A percentile compares a stretch with the other conserved stretches of the same genome.
phyloP scores from a whole-genome alignment of 92 coral and sea anemone species.

The Heliopora coerulea region DNA sequence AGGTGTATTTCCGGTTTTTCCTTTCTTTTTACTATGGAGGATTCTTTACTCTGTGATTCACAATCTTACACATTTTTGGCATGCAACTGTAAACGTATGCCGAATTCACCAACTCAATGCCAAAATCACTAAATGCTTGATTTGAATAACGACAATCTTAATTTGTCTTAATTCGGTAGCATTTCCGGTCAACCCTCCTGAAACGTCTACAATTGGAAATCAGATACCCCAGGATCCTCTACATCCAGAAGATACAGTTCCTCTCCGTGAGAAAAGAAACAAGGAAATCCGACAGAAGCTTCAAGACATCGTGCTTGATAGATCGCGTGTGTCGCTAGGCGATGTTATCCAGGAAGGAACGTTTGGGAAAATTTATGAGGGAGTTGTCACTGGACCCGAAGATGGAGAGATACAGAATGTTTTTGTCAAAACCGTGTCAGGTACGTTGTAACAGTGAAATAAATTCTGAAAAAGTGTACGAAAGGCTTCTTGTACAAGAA shows the following conservation, averaged over 20 bases:
- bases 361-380: conserved; percentile 91
- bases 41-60: too few relatives aligned
- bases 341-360: conserved; percentile 90
- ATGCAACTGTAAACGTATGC: too few relatives aligned
- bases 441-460: too few relatives aligned
- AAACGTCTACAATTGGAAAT: conserved; percentile 36
- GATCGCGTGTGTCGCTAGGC: conserved; percentile 88
- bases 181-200: conserved; percentile 7
- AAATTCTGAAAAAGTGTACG: too few relatives aligned
- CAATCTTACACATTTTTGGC: too few relatives aligned
- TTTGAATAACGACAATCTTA: too few relatives aligned
- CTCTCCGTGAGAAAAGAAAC: conserved; percentile 71
- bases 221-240: conserved; percentile 44
- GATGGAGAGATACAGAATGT: conserved; percentile 85
- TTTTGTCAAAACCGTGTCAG: conserved; percentile 85
- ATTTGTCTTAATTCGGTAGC: not conserved
- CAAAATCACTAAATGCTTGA: not conserved
- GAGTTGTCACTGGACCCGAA: conserved; percentile 91
- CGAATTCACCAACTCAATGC: too few relatives aligned
- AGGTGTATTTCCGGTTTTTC: too few relatives aligned
- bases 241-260: conserved; percentile 55
- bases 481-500: too few relatives aligned
- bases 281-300: conserved; percentile 84
- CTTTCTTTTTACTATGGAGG: too few relatives aligned
- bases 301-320: conserved; percentile 69